These are phyloP conservation scores for Litocranius walleri DNA, from an alignment of 2,113 vertebrate species.

Conservation along the genomic window DNA sequence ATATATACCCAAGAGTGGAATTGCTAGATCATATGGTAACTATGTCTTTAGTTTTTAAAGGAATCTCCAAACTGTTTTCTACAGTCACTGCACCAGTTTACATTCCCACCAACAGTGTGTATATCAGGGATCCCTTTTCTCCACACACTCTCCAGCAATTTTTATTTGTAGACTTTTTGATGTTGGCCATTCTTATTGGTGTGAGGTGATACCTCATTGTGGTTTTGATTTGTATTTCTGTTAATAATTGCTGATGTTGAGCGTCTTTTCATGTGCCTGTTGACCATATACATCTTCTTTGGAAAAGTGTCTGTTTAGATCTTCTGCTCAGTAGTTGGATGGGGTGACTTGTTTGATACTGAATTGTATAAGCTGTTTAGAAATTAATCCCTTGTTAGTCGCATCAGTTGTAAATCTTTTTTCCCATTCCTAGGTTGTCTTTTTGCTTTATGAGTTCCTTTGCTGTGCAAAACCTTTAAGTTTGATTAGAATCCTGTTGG, in stretches of 20 bases:
- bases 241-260: not conserved
- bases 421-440: not conserved
- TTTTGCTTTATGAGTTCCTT: not conserved
- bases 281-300: not conserved
- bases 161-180: not conserved
- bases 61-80: not conserved
- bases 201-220: not conserved
- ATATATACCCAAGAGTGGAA: not conserved
- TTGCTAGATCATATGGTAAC: not conserved
- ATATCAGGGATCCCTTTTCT: not conserved
- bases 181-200: not conserved
- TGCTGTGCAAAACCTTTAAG: not conserved
- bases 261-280: not conserved
- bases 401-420: not conserved
- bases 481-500: not conserved
- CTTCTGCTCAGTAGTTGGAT: not conserved
- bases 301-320: not conserved
- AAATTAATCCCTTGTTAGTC: not conserved
- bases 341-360: not conserved
- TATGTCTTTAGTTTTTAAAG: not conserved
- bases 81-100: not conserved
- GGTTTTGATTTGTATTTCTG: not conserved
- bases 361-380: not conserved
- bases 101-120: not conserved
- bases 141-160: not conserved